Evolutionary conservation across 2,113 vertebrate species (phyloP).

Genomic region (Bolborhynchus lineola): DNA sequence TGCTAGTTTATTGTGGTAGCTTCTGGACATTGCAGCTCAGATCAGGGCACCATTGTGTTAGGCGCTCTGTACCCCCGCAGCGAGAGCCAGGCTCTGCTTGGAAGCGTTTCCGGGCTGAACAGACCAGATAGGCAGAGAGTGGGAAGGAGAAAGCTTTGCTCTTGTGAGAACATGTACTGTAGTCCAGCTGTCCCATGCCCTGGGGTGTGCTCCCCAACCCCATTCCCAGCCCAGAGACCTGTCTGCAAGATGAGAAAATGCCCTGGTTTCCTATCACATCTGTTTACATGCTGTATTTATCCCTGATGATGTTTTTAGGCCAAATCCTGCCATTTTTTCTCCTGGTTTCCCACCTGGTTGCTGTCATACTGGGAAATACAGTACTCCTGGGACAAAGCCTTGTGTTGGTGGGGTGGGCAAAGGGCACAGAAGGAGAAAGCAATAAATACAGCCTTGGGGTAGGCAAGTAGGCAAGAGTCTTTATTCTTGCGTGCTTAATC

Average conservation of each 20-base stretch:
- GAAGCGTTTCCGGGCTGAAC: not conserved
- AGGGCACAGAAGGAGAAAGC: not conserved
- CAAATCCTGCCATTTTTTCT: not conserved
- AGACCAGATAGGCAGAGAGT: not conserved
- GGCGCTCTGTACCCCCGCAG: not conserved
- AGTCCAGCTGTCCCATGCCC: not conserved
- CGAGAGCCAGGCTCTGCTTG: not conserved
- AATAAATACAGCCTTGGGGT: not conserved
- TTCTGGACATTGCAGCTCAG: slow-evolving; percentile 2
- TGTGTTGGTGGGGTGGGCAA: not conserved
- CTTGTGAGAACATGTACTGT: rapidly evolving
- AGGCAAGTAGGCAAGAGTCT: rapidly evolving
- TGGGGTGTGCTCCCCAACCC: not conserved
- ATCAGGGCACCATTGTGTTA: not conserved
- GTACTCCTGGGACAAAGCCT: not conserved
- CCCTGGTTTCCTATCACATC: not conserved
- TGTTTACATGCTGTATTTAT: not conserved
- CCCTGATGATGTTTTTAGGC: not conserved
- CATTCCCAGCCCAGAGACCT: not conserved
- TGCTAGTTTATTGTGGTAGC: not conserved
- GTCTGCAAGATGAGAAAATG: not conserved
- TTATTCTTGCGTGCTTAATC: not conserved
- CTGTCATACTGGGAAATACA: not conserved
- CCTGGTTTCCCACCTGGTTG: not conserved
- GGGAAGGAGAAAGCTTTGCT: not conserved